Evolutionary conservation across 1,140 invertebrate species (phyloP).

Genomic region (Artemia franciscana): DNA sequence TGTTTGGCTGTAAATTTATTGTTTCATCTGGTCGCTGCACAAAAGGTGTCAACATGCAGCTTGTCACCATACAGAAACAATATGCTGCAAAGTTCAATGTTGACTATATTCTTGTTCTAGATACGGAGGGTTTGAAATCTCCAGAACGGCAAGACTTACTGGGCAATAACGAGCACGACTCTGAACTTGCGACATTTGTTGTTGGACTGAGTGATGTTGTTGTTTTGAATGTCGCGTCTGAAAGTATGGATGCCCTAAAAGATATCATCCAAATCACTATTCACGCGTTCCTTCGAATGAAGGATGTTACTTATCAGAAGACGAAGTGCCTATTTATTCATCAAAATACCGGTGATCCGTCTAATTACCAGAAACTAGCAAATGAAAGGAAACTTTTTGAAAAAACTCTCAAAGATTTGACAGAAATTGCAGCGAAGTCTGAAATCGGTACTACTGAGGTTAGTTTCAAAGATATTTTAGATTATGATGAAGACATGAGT

Average conservation of each 20-base stretch:
- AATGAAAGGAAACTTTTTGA: background rate
- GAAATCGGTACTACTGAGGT: background rate
- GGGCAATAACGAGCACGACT: background rate
- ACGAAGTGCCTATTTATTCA: background rate
- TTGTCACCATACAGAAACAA: background rate
- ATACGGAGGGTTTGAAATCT: background rate
- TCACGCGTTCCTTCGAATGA: background rate
- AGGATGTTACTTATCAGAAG: background rate
- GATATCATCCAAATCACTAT: background rate
- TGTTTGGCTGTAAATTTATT: background rate
- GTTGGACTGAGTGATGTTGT: background rate
- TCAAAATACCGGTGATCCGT: background rate
- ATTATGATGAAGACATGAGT: background rate
- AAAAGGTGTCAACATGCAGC: constrained; percentile 1
- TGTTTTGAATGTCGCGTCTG: background rate
- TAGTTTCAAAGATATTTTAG: background rate
- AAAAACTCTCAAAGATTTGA: background rate
- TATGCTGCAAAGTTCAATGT: background rate
- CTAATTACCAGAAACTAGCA: background rate
- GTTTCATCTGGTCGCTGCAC: background rate
- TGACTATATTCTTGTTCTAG: background rate
- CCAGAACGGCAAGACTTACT: background rate
- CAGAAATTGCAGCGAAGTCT: background rate
- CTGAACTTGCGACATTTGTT: background rate
- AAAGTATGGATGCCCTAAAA: background rate